Percentiles rank a stretch among this genome's conserved stretches.
Conservation (phyloP, 30 jellyfish, hydroid and myxozoan genomes). For the Phacellophora camtschatica region DNA sequence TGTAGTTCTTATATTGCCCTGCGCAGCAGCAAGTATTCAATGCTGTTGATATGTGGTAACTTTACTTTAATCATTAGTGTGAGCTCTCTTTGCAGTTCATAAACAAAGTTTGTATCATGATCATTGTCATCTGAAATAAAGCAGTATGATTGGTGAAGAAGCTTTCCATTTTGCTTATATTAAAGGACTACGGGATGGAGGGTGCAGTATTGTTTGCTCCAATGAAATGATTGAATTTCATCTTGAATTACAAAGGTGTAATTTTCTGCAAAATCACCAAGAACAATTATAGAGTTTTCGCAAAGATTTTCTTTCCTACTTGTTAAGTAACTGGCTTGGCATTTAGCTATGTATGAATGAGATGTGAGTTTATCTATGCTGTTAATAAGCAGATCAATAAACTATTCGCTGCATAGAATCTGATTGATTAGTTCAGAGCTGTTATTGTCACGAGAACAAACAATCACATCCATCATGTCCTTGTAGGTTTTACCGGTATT, state of each 20-base stretch:
- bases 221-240: too few species aligned
- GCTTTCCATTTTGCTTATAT: background rate
- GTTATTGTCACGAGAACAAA: constrained; percentile 23
- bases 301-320: background rate
- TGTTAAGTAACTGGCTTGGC: background rate
- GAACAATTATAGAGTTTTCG: background rate
- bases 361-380: background rate
- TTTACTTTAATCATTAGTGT: too few species aligned
- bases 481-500: constrained; percentile 8
- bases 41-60: too few species aligned
- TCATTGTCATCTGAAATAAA: background rate
- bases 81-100: background rate
- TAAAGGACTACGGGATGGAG: background rate
- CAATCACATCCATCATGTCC: constrained; percentile 53
- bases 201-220: background rate
- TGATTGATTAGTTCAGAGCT: constrained; percentile 32
- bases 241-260: background rate
- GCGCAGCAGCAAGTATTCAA: too few species aligned
- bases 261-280: background rate
- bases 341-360: background rate
- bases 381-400: background rate
- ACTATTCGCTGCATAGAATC: background rate
- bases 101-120: background rate
- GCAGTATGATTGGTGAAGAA: background rate
- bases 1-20: constrained; percentile 46